phyloP scores from a whole-genome alignment of 2,113 vertebrate genomes.

The Amia ocellicauda region DNA sequence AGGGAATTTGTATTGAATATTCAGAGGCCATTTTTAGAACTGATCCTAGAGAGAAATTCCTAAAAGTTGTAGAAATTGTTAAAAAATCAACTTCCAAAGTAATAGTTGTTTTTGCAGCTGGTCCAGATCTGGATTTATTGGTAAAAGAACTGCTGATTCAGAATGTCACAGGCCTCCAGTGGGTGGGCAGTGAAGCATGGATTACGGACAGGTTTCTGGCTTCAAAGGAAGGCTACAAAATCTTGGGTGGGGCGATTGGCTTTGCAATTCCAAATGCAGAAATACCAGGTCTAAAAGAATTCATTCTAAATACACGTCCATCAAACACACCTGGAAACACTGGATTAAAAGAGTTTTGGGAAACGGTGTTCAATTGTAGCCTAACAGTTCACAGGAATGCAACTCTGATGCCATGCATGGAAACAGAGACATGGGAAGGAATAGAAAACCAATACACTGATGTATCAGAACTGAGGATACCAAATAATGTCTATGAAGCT shows the following conservation, averaged over 20 bases:
- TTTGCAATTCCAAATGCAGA: slow-evolving; percentile 16
- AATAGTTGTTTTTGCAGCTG: background rate
- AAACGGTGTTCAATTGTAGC: slow-evolving; percentile 7
- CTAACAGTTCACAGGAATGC: background rate
- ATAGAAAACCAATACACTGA: background rate
- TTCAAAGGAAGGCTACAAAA: background rate
- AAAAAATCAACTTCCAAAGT: no score
- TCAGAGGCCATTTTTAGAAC: no score
- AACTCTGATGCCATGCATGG: background rate
- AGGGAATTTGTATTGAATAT: background rate
- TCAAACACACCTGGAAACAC: background rate
- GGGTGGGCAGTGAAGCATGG: slow-evolving; percentile 22
- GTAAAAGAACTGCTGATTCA: no score
- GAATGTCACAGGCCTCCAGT: no score
- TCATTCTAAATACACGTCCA: slow-evolving; percentile 1
- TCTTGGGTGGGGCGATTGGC: slow-evolving; percentile 14
- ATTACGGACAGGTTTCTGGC: slow-evolving; percentile 3
- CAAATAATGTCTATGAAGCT: slow-evolving; percentile 13
- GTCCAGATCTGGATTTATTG: no score
- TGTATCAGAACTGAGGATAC: background rate
- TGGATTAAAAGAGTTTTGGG: slow-evolving; percentile 12
- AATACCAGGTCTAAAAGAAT: slow-evolving; percentile 11
- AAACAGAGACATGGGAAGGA: background rate
- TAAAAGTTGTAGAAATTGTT: no score
- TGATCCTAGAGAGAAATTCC: no score